Evolutionary conservation across 2,888 invertebrate species (phyloP).

Genomic region (Parnassius glacialis): DNA sequence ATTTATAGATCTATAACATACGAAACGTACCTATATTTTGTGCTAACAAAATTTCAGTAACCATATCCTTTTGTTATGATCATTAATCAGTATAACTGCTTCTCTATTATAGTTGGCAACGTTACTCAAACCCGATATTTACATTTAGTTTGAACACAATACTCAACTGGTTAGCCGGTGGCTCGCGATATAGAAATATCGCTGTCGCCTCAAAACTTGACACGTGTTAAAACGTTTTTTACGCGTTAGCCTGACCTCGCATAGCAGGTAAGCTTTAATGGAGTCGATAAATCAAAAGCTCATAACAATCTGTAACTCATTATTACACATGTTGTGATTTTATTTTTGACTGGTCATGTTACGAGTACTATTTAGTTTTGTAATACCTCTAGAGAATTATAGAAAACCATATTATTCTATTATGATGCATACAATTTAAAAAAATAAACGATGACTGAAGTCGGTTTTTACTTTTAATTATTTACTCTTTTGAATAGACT

Average conservation of each 20-base stretch:
- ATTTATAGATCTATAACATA: too few species aligned
- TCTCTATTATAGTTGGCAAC: not conserved
- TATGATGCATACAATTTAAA: not conserved
- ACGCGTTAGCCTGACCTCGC: slow-evolving; percentile 19
- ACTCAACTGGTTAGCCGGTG: slow-evolving; percentile 31
- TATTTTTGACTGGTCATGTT: slow-evolving; percentile 8
- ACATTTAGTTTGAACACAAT: slow-evolving; percentile 44
- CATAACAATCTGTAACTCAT: slow-evolving; percentile 22
- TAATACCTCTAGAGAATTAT: not conserved
- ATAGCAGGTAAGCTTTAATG: slow-evolving; percentile 25
- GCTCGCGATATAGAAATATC: slow-evolving; percentile 7
- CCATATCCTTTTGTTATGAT: not conserved
- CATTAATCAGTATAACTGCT: not conserved
- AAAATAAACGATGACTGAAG: too few species aligned
- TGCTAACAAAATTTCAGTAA: slow-evolving; percentile 1
- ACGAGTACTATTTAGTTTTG: not conserved
- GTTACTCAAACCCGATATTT: slow-evolving; percentile 13
- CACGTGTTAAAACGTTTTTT: slow-evolving; percentile 33
- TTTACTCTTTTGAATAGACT: too few species aligned
- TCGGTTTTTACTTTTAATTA: too few species aligned
- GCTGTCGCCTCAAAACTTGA: slow-evolving; percentile 29
- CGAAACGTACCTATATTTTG: not conserved
- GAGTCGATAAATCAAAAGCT: slow-evolving; percentile 25
- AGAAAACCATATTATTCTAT: not conserved
- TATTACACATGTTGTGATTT: slow-evolving; percentile 20